These are phyloP conservation scores for Varecia variegata DNA, from an alignment of 2,797 vertebrate genomes.

Conservation along the genomic window DNA sequence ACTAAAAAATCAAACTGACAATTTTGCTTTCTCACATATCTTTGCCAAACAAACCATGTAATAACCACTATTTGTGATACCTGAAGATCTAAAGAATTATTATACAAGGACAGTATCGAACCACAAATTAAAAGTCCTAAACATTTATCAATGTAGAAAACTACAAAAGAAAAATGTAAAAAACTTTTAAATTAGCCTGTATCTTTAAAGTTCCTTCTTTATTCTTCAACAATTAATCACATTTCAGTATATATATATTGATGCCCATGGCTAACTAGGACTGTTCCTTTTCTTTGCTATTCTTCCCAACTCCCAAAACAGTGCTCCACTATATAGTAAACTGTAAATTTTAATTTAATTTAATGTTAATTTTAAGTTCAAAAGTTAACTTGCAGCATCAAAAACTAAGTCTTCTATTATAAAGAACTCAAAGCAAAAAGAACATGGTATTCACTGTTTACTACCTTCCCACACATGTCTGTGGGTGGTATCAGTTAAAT, in stretches of 20 bases:
- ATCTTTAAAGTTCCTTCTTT: conserved; percentile 19
- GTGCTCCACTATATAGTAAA: conserved; percentile 1
- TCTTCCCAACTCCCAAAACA: conserved; percentile 15
- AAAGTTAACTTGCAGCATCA: conserved; percentile 44
- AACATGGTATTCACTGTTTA: conserved; percentile 58
- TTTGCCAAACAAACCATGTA: conserved; percentile 28
- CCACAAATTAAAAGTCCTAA: conserved; percentile 27
- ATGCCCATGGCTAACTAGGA: neutral
- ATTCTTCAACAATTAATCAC: conserved; percentile 18
- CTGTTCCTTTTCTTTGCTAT: conserved; percentile 16
- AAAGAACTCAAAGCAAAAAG: conserved; percentile 51
- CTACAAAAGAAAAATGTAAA: conserved; percentile 40
- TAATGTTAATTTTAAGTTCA: conserved; percentile 50
- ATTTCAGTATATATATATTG: conserved; percentile 1
- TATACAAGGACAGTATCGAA: neutral
- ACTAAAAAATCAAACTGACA: conserved; percentile 25
- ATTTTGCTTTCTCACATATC: conserved; percentile 42
- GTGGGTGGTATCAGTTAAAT: conserved; percentile 44
- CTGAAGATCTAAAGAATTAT: neutral
- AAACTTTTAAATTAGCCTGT: neutral
- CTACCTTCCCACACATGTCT: conserved; percentile 47
- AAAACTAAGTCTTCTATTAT: conserved; percentile 53
- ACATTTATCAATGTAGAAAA: conserved; percentile 36
- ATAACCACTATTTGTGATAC: conserved; percentile 10
- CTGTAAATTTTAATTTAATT: neutral